Evolutionary conservation across 2,113 vertebrate genomes (phyloP), one percentile per base, ranked within the genome.

Genomic region (Nibea albiflora): DNA sequence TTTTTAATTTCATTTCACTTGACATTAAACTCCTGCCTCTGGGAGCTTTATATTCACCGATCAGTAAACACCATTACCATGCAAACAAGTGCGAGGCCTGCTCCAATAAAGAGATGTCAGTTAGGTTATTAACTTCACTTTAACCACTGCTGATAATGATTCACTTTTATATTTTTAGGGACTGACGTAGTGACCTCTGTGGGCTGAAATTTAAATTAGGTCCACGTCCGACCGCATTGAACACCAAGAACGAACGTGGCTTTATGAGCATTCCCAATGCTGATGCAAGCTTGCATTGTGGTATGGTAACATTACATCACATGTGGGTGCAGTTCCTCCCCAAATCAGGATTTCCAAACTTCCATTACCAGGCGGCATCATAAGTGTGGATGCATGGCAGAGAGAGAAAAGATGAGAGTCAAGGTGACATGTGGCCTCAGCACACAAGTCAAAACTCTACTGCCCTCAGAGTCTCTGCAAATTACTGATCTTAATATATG

Each of bases 21-120:
- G 8, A 84, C 58, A 77, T 85, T 62, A 77, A 73, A 78, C 50
- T 9, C 50, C 50, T 35, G 47, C 44, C 53, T 66, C 68, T 71
- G 3, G 11, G 31, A 78, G 82, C 58, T 1, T 19, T 85, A 61
- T 76, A 86, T 88, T 90, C 69, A 87, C 78, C 53, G 87, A 39
- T 73, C 56, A 72, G 66, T 81, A 70, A 82, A 78, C 69, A 56
- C 57, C 44, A 87, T 85, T 89, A 79, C 57, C 54, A 85, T 67
- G 67, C 31, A 62, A 74, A 72, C 17, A 63, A 44, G 70, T 61
- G 15, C 9, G 42, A 39, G 5, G 52, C n/a, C 66, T 71, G 39
- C 53, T 80, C 35, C 39, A 24, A 52, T 56, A 64, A 16, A 42
- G 26, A 68, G 6, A 35, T 11, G 3, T 20, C 7, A 57, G 22